Base-by-base conservation (phyloP, 2,113 vertebrate genomes). In the Australoheros scitulus region DNA sequence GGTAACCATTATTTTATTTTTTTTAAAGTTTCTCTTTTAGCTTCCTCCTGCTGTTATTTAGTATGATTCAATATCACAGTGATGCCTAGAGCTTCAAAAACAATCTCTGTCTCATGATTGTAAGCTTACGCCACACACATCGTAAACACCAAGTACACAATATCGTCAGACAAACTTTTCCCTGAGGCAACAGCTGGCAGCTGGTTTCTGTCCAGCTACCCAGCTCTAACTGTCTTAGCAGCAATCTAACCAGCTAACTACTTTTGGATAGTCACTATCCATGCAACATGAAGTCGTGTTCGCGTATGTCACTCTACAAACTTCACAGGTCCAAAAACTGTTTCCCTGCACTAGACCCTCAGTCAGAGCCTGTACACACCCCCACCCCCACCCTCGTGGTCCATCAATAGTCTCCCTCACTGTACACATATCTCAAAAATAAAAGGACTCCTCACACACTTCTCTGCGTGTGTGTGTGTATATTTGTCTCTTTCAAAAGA, bases 141-240 rank as follows among this genome's bases (percentile, higher is more conserved):
- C 75, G 72, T 85, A 81, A 89, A 94, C 92, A 92, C 87, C 76
- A 68, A 83, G 78, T 84, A 92, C 88, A 92, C 87, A 88, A 83
- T 18, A 88, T 85, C 78, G 80, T 82, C 87, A 92, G 87, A 94
- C 90, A 91, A 91, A 91, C 91, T 64, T 89, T 92, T 95, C 94
- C 94, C 94, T 95, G 94, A 95, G 94, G 91, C 92, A 92, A 92
- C 87, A 91, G 93, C 92, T 82, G 80, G 82, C 81, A 86, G 92
- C 86, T 83, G 88, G 88, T 80, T 89, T 90, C 88, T 82, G 41
- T 82, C 89, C 87, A 91, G 89, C 92, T 81, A 86, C 79, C 79
- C 43, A 84, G 88, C 88, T 86, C 87, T 76, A 83, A 93, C 88
- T 90, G 86, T 92, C 89, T 72, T 92, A 94, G 92, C 92, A 91